Evolutionary conservation across 2,113 vertebrate genomes (phyloP).

Genomic region (Poeciliopsis retropinna): DNA sequence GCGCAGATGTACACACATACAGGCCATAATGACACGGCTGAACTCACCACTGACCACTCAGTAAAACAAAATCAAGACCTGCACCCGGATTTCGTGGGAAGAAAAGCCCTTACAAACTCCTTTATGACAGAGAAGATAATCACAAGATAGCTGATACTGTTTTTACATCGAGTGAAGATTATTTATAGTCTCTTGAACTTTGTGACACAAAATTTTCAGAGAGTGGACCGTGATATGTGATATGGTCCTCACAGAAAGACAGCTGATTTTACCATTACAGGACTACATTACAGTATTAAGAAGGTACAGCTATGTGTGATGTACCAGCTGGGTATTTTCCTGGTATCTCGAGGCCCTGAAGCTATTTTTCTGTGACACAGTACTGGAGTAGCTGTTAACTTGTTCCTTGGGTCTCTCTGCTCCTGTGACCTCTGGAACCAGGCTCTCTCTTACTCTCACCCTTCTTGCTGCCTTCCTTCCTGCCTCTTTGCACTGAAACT

Average conservation of each 20-base stretch:
- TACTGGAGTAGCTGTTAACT: conserved; percentile 24
- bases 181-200: conserved; percentile 37
- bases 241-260: neutral
- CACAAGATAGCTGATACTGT: conserved; percentile 18
- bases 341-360: conserved; percentile 46
- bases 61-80: conserved; percentile 39
- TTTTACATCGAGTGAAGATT: conserved; percentile 22
- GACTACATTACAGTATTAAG: neutral
- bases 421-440: conserved; percentile 56
- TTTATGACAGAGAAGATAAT: conserved; percentile 31
- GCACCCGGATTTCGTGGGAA: conserved; percentile 35
- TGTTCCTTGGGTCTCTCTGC: conserved; percentile 37
- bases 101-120: conserved; percentile 17
- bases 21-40: conserved; percentile 72
- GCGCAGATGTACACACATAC: conserved; percentile 42
- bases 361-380: conserved; percentile 62
- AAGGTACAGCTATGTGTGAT: neutral
- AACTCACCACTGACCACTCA: conserved; percentile 45
- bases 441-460: conserved; percentile 22
- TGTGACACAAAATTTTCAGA: conserved; percentile 14
- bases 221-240: neutral
- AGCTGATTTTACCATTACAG: conserved; percentile 1
- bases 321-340: conserved; percentile 46
- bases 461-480: conserved; percentile 7
- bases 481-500: conserved; percentile 50